These are phyloP conservation scores for Clarias pachynema DNA, from an alignment of 2,797 vertebrate genomes.

Conservation along the genomic window DNA sequence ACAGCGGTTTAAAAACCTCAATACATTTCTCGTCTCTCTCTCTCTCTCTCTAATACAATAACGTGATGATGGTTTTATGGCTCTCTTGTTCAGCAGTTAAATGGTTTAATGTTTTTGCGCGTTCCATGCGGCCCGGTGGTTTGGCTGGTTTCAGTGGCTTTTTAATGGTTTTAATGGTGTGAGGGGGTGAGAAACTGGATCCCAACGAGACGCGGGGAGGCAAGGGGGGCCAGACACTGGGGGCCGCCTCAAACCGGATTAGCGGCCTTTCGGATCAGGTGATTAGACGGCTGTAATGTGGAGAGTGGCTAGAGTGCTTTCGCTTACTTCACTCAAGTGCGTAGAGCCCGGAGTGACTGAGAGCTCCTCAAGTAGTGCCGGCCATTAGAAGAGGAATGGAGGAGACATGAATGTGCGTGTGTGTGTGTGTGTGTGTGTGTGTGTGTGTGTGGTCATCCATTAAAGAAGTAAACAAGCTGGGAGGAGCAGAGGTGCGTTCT, in stretches of 20 bases:
- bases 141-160: conserved; percentile 81
- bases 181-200: conserved; percentile 81
- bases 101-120: conserved; percentile 56
- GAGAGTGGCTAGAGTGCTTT: conserved; percentile 61
- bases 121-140: conserved; percentile 75
- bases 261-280: conserved; percentile 61
- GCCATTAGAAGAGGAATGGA: conserved; percentile 66
- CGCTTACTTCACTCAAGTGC: conserved; percentile 63
- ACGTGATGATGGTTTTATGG: conserved; percentile 61
- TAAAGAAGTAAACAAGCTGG: conserved; percentile 55
- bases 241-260: conserved; percentile 61
- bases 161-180: conserved; percentile 80
- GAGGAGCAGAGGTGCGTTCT: conserved; percentile 48
- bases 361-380: conserved; percentile 65
- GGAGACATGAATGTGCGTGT: conserved; percentile 23
- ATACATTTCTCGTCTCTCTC: conserved; percentile 26
- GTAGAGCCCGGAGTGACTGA: conserved; percentile 56
- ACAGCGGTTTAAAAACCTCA: conserved; percentile 26
- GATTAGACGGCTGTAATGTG: conserved; percentile 63
- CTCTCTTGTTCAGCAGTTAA: conserved; percentile 62
- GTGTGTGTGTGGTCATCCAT: conserved; percentile 69
- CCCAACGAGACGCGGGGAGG: conserved; percentile 71
- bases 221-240: conserved; percentile 63
- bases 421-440: conserved; percentile 26
- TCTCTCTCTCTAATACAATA: conserved; percentile 46